Evolutionary conservation across 2,113 vertebrate species (phyloP).

Genomic region (Paramormyrops kingsleyae): DNA sequence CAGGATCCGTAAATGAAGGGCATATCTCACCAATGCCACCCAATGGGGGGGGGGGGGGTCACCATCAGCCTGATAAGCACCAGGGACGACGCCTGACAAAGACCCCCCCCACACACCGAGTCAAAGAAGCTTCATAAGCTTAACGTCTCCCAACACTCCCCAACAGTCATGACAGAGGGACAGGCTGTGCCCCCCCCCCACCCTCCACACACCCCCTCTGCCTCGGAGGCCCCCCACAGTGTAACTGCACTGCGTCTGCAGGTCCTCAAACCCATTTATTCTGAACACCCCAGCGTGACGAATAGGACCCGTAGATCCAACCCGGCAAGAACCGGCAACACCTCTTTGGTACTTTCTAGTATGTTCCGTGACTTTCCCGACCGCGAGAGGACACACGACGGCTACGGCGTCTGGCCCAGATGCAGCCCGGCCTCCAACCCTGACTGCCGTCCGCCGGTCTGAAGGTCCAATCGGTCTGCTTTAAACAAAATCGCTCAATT

Average conservation of each 20-base stretch:
- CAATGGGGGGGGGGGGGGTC: too few relatives aligned
- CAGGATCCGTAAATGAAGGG: neutral
- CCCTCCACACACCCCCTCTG: neutral
- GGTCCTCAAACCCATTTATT: neutral
- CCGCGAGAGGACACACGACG: neutral
- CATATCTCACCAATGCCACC: neutral
- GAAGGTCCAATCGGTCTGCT: constrained; percentile 89
- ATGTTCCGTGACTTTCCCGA: neutral
- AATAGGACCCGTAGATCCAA: neutral
- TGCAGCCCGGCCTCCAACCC: constrained; percentile 49
- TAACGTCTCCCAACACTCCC: neutral
- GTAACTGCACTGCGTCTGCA: neutral
- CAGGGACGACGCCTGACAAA: neutral
- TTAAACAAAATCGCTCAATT: constrained; percentile 98
- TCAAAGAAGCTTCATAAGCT: neutral
- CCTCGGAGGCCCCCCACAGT: neutral
- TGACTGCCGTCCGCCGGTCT: constrained; percentile 52
- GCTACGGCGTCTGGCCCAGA: neutral
- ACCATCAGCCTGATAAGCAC: neutral
- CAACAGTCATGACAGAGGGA: neutral
- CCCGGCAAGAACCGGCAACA: neutral
- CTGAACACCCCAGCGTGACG: neutral
- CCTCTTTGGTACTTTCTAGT: neutral
- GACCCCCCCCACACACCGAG: neutral
- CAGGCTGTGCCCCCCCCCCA: neutral